These are phyloP conservation scores for Drosophila malerkotliana DNA, from an alignment of 1,140 invertebrate species.

Conservation along the genomic window DNA sequence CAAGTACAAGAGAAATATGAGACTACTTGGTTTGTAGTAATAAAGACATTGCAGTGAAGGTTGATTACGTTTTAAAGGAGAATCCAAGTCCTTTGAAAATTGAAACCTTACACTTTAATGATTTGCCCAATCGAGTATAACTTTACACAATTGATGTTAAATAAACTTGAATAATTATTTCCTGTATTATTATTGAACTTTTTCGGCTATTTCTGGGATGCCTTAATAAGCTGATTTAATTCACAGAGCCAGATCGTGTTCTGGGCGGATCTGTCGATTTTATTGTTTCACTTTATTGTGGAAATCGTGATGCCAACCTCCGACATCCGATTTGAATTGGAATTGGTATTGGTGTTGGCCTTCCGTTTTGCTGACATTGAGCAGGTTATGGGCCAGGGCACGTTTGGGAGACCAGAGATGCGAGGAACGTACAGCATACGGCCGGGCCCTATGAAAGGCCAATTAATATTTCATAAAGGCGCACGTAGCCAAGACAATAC, in stretches of 20 bases:
- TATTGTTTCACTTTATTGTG: constrained; percentile 48
- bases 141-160: neutral
- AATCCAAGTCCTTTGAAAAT: neutral
- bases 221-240: constrained; percentile 29
- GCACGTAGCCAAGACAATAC: constrained; percentile 70
- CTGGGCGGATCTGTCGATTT: constrained; percentile 31
- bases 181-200: constrained; percentile 5
- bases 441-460: constrained; percentile 64
- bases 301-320: constrained; percentile 39
- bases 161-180: constrained; percentile 21
- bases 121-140: neutral
- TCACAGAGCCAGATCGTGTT: constrained; percentile 36
- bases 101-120: neutral
- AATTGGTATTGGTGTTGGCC: constrained; percentile 27
- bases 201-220: neutral
- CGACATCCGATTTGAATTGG: constrained; percentile 9
- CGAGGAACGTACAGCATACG: constrained; percentile 8
- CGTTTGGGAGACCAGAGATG: constrained; percentile 52
- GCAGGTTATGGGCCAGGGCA: constrained; percentile 60
- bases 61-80: neutral
- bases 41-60: neutral
- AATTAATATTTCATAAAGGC: constrained; percentile 83
- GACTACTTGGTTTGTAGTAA: no score
- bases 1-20: no score
- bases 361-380: constrained; percentile 58